Evolutionary conservation across 1,140 invertebrate species (phyloP).

Genomic region (Euwallacea similis): DNA sequence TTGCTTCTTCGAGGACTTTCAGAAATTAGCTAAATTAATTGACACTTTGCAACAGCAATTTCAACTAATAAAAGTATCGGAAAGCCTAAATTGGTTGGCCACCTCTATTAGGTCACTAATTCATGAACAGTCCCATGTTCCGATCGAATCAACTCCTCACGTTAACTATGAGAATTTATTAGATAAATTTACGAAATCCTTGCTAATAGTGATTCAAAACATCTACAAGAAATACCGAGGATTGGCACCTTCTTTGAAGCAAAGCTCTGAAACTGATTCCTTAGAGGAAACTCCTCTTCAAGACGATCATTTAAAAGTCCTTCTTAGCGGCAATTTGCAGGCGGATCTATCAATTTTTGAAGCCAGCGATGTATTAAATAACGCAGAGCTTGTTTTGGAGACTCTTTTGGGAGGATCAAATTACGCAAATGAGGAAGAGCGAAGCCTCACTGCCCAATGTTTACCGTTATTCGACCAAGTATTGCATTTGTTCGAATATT

Average conservation of each 20-base stretch:
- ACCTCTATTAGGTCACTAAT: constrained; percentile 12
- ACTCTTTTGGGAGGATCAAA: constrained; percentile 23
- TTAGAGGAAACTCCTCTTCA: constrained; percentile 56
- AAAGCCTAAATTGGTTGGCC: constrained; percentile 41
- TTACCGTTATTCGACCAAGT: constrained; percentile 81
- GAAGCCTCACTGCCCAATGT: constrained; percentile 46
- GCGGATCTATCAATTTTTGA: constrained; percentile 61
- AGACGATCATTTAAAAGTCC: constrained; percentile 66
- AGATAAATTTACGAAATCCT: constrained; percentile 61
- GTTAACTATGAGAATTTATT: constrained; percentile 53
- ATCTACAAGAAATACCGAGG: constrained; percentile 66
- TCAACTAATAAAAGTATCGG: constrained; percentile 34
- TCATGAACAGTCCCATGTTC: constrained; percentile 7
- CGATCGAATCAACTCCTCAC: neutral
- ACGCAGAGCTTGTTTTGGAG: constrained; percentile 31
- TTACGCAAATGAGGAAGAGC: constrained; percentile 23
- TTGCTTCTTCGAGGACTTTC: too few species aligned
- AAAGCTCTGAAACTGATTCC: constrained; percentile 17
- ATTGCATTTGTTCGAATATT: constrained; percentile 72
- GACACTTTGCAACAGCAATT: constrained; percentile 37
- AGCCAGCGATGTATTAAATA: constrained; percentile 53
- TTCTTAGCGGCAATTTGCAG: constrained; percentile 63
- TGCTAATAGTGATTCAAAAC: constrained; percentile 68
- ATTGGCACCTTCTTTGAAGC: constrained; percentile 23
- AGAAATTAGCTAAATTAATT: too few species aligned